phyloP scores from a whole-genome alignment of 2,888 invertebrate species.

The Salpingus planirostris region DNA sequence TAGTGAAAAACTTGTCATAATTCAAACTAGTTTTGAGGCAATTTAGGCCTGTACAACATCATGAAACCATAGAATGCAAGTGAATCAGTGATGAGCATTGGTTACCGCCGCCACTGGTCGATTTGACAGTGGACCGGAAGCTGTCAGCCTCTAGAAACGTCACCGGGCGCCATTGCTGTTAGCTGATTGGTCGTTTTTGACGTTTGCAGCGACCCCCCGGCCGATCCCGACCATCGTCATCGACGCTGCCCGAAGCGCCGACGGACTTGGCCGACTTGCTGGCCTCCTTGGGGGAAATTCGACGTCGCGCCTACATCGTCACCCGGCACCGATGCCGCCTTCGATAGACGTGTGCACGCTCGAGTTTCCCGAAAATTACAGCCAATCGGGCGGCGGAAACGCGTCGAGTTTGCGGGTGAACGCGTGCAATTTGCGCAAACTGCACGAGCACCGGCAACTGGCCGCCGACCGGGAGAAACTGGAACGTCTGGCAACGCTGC shows the following conservation, averaged over 20 bases:
- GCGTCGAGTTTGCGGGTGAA: slow-evolving; percentile 20
- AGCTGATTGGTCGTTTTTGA: neutral
- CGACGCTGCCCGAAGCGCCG: slow-evolving; percentile 30
- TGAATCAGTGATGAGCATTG: too few species aligned
- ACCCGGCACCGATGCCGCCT: slow-evolving; percentile 35
- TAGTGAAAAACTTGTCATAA: too few species aligned
- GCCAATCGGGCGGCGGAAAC: slow-evolving; percentile 15
- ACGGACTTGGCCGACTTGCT: slow-evolving; percentile 29
- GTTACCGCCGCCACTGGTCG: too few species aligned
- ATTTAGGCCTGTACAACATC: too few species aligned
- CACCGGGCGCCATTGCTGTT: too few species aligned
- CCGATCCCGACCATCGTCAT: slow-evolving; percentile 41
- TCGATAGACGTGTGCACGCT: slow-evolving; percentile 41
- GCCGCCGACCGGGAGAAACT: slow-evolving; percentile 24
- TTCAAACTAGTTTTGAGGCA: too few species aligned
- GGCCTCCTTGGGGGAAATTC: slow-evolving; percentile 32
- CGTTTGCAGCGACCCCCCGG: slow-evolving; percentile 38
- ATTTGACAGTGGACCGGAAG: too few species aligned
- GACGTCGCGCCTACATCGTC: slow-evolving; percentile 31
- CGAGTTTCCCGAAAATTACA: slow-evolving; percentile 34
- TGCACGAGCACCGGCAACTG: slow-evolving; percentile 25
- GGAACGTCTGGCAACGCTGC: slow-evolving; percentile 27
- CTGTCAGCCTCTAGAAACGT: too few species aligned
- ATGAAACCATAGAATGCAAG: too few species aligned
- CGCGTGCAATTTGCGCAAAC: slow-evolving; percentile 30